phyloP scores from a whole-genome alignment of 2,113 vertebrate species.

The Scortum barcoo region DNA sequence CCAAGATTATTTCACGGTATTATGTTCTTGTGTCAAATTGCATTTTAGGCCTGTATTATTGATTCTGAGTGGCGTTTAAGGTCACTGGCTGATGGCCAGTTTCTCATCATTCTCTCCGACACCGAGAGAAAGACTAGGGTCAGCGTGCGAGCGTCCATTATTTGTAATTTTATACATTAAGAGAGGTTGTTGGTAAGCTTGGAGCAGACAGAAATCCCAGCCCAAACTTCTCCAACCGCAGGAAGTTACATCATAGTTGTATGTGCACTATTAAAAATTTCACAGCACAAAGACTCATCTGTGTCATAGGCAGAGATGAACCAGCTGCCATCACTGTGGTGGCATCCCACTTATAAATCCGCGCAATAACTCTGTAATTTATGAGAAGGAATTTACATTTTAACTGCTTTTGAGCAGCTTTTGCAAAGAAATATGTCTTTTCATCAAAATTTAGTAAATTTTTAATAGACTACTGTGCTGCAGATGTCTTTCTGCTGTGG shows the following conservation, averaged over 20 bases:
- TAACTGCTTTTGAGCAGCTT: neutral
- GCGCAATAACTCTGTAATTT: neutral
- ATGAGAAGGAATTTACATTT: neutral
- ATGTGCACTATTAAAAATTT: neutral
- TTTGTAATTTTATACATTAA: slow-evolving; percentile 42
- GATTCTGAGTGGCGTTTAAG: slow-evolving; percentile 60
- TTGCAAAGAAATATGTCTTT: neutral
- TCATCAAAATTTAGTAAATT: neutral
- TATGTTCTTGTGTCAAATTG: slow-evolving; percentile 60
- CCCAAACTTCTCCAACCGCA: neutral
- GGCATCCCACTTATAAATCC: neutral
- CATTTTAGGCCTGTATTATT: slow-evolving; percentile 56
- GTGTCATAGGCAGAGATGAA: neutral
- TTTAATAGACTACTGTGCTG: neutral
- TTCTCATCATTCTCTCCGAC: slow-evolving; percentile 37
- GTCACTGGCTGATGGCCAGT: slow-evolving; percentile 59
- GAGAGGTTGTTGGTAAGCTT: neutral
- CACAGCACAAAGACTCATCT: neutral
- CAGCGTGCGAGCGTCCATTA: slow-evolving; percentile 8
- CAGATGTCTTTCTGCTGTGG: neutral
- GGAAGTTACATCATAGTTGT: neutral
- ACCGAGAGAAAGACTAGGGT: slow-evolving; percentile 15
- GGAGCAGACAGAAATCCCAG: neutral
- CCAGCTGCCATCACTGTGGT: neutral
- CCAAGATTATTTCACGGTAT: slow-evolving; percentile 48